These are phyloP conservation scores for Drosophila barbarae DNA, from an alignment of 2,888 invertebrate genomes.

Conservation along the genomic window DNA sequence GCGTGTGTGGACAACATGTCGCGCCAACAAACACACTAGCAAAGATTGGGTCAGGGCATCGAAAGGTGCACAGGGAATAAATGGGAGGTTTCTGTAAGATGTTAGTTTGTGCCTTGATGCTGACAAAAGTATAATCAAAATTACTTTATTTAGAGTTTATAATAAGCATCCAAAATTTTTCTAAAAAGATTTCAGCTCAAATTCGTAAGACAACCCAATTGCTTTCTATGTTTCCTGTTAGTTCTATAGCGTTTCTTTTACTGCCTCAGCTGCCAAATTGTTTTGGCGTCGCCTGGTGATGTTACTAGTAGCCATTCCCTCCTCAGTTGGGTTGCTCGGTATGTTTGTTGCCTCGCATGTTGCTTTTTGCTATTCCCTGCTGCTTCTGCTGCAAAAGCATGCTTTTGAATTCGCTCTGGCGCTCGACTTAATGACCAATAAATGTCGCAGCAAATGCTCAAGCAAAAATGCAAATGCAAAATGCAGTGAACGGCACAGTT, in stretches of 20 bases:
- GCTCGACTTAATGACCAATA: conserved; percentile 56
- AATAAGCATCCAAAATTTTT: too few species aligned
- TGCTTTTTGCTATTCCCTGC: conserved; percentile 14
- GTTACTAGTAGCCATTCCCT: conserved; percentile 7
- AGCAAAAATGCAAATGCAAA: conserved; percentile 14
- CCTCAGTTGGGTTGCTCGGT: conserved; percentile 25
- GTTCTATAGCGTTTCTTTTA: background rate
- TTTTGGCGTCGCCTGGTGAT: conserved; percentile 18
- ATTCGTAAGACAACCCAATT: background rate
- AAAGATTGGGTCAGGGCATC: conserved; percentile 31
- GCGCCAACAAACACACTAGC: conserved; percentile 49
- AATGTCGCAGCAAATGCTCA: conserved; percentile 42
- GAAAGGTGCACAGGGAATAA: conserved; percentile 1
- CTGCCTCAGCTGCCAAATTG: conserved; percentile 5
- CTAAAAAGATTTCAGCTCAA: background rate
- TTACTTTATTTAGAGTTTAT: too few species aligned
- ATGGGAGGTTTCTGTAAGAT: background rate
- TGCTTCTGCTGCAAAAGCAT: conserved; percentile 7
- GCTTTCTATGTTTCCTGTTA: background rate
- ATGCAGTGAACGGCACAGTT: conserved; percentile 29
- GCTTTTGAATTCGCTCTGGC: conserved; percentile 41
- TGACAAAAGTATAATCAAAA: too few species aligned
- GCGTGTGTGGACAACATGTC: conserved; percentile 70
- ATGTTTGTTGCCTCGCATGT: conserved; percentile 27
- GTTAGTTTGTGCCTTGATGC: too few species aligned